A percentile compares a stretch with the other conserved stretches of the same genome.
Evolutionary conservation across 2,888 invertebrate genomes (phyloP).

Genomic region (Melanophora roralis): DNA sequence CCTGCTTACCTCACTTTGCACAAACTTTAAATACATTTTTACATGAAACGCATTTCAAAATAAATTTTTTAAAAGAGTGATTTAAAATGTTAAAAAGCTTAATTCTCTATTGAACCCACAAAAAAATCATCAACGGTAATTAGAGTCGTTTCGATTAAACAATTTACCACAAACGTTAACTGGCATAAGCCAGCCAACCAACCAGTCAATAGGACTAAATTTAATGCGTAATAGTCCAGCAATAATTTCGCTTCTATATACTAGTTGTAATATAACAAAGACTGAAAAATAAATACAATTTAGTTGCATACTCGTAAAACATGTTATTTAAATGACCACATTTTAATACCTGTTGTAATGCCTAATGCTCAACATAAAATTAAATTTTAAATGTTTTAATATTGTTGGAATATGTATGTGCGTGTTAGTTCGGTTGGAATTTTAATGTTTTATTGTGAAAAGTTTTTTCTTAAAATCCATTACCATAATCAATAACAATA

Average conservation of each 20-base stretch:
- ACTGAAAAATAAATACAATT: neutral
- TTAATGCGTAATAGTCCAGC: neutral
- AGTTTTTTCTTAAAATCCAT: slow-evolving; percentile 5
- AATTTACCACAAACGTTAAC: slow-evolving; percentile 24
- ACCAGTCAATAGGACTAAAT: neutral
- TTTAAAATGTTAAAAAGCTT: slow-evolving; percentile 16
- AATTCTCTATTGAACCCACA: slow-evolving; percentile 6
- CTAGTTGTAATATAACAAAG: neutral
- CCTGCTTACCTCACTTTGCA: neutral
- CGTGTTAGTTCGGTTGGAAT: slow-evolving; percentile 1
- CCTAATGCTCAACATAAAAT: slow-evolving; percentile 53
- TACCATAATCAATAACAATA: slow-evolving; percentile 8
- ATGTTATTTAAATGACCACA: slow-evolving; percentile 50
- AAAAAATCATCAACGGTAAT: slow-evolving; percentile 48
- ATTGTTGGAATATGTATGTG: no score
- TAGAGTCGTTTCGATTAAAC: slow-evolving; percentile 47
- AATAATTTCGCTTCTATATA: neutral
- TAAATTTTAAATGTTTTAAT: slow-evolving; percentile 45
- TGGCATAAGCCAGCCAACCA: slow-evolving; percentile 14
- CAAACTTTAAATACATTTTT: no score
- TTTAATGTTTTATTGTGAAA: neutral
- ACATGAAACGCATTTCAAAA: neutral
- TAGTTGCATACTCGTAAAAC: neutral
- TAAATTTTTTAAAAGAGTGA: slow-evolving; percentile 21
- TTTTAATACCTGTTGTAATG: slow-evolving; percentile 52